These are phyloP conservation scores for Brachionus plicatilis DNA, from an alignment of 1,140 invertebrate genomes.

Conservation along the genomic window DNA sequence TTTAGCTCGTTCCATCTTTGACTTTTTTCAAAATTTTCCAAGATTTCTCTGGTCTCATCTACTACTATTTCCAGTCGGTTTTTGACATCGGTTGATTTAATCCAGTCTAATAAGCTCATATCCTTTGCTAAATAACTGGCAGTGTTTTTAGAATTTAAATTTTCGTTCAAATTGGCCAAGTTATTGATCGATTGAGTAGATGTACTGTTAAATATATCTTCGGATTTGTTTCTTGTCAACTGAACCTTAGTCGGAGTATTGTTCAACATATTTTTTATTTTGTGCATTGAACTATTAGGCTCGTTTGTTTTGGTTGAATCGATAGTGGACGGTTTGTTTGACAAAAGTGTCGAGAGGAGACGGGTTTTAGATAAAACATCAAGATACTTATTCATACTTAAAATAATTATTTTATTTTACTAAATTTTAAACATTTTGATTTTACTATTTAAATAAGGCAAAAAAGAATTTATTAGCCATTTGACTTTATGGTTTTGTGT, in stretches of 20 bases:
- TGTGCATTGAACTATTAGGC: background rate
- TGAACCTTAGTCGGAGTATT: background rate
- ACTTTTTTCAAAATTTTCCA: conserved; percentile 19
- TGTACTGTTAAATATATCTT: background rate
- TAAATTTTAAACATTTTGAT: background rate
- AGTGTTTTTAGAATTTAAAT: background rate
- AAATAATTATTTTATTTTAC: background rate
- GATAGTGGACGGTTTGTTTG: background rate
- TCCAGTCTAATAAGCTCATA: conserved; percentile 9
- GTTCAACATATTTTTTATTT: background rate
- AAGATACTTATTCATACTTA: conserved; percentile 5
- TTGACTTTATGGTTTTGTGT: no score
- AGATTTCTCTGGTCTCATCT: background rate
- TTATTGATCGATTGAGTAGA: conserved; percentile 20
- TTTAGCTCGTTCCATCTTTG: conserved; percentile 26
- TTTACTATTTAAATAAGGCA: background rate
- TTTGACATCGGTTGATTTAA: conserved; percentile 4
- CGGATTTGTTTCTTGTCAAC: background rate
- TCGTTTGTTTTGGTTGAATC: background rate
- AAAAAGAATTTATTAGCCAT: no score
- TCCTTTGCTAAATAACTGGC: background rate
- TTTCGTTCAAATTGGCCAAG: background rate
- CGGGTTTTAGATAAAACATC: background rate
- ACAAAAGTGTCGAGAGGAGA: background rate
- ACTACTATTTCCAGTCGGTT: conserved; percentile 1